Percentiles rank a stretch among this genome's conserved stretches.
These are phyloP conservation scores for Macheiramphus alcinus DNA, from an alignment of 2,113 vertebrate species.

Conservation along the genomic window DNA sequence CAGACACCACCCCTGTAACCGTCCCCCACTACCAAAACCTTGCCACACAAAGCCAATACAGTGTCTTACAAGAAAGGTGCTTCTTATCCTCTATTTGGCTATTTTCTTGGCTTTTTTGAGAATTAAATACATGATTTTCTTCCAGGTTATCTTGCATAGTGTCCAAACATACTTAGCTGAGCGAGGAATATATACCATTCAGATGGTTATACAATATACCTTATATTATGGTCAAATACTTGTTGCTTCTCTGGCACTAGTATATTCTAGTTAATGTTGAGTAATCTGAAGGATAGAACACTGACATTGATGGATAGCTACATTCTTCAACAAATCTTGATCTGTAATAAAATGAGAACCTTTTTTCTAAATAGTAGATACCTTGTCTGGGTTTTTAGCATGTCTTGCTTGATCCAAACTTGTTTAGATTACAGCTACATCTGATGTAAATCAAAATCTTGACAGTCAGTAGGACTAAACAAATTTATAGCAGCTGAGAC, in stretches of 20 bases:
- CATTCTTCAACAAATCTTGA: background rate
- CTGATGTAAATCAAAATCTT: background rate
- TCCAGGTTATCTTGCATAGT: background rate
- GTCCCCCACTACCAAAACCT: too few species aligned
- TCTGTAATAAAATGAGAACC: background rate
- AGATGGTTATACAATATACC: background rate
- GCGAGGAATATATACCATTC: background rate
- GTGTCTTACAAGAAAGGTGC: background rate
- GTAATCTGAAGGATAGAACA: background rate
- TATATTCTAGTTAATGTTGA: background rate
- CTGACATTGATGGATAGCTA: background rate
- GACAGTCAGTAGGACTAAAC: background rate
- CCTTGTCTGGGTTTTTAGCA: background rate
- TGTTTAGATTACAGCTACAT: background rate
- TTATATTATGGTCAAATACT: background rate
- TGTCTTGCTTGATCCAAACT: background rate
- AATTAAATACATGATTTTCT: background rate
- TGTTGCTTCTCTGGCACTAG: background rate
- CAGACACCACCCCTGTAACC: too few species aligned
- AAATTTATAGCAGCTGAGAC: background rate
- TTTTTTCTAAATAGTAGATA: background rate
- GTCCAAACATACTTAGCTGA: background rate
- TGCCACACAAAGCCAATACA: too few species aligned
- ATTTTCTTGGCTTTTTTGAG: background rate
- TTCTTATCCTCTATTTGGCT: background rate